Percentiles rank a stretch among this genome's conserved stretches.
Evolutionary conservation across 2,797 vertebrate genomes (phyloP).

Genomic region (Stomatorhinus walkeri): DNA sequence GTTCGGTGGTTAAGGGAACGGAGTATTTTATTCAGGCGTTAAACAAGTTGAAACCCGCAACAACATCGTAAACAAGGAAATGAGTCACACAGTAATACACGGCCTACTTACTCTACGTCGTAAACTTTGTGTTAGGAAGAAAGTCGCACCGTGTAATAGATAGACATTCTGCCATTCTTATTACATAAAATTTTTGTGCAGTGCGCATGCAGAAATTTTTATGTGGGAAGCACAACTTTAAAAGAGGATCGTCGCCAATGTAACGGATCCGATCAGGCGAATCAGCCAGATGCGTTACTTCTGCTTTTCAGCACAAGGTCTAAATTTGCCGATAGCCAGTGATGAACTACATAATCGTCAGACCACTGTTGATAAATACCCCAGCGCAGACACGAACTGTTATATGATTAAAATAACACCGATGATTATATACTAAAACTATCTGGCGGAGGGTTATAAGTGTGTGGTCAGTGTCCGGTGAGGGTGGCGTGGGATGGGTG

Average conservation of each 20-base stretch:
- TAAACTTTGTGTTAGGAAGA: neutral
- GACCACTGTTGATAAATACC: neutral
- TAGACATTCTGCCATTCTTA: neutral
- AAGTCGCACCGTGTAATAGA: neutral
- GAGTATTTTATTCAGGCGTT: constrained; percentile 13
- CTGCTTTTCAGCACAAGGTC: neutral
- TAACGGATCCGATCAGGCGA: neutral
- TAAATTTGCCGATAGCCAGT: neutral
- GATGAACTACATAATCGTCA: constrained; percentile 8
- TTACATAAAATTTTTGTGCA: constrained; percentile 10
- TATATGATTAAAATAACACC: neutral
- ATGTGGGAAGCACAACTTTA: neutral
- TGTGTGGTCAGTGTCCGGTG: neutral
- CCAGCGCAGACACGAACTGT: neutral
- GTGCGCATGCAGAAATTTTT: neutral
- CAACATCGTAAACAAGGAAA: constrained; percentile 1
- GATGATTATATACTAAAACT: neutral
- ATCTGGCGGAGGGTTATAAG: neutral
- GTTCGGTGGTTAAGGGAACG: constrained; percentile 14
- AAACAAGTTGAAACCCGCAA: constrained; percentile 7
- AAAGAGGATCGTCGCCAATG: neutral
- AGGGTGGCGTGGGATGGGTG: neutral
- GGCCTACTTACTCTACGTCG: neutral
- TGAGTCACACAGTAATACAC: neutral
- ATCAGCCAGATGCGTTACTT: neutral